A percentile compares a stretch with the other conserved stretches of the same genome.
phyloP scores from a whole-genome alignment of 92 coral and sea anemone species.

The Zoanthus sociatus region DNA sequence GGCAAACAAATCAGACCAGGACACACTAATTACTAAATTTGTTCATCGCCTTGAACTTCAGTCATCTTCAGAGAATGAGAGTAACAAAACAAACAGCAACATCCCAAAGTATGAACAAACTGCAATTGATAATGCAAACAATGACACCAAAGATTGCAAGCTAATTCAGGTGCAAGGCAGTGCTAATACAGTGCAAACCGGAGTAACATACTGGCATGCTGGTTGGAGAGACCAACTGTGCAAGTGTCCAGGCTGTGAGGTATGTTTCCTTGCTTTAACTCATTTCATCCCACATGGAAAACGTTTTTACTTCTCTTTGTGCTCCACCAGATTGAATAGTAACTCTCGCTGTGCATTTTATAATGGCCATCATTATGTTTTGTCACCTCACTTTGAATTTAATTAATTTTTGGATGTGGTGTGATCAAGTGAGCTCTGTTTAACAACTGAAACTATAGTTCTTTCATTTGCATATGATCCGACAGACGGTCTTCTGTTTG shows the following conservation, averaged over 20 bases:
- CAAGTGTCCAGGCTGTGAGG: slow-evolving; percentile 81
- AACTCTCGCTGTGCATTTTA: too few relatives aligned
- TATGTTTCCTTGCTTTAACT: slow-evolving; percentile 3
- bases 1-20: background rate
- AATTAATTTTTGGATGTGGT: too few relatives aligned
- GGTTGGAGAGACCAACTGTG: slow-evolving; percentile 95
- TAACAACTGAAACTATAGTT: too few relatives aligned
- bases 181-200: slow-evolving; percentile 40
- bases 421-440: too few relatives aligned
- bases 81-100: background rate
- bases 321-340: too few relatives aligned
- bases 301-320: too few relatives aligned
- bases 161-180: slow-evolving; percentile 73
- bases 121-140: slow-evolving; percentile 12
- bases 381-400: too few relatives aligned
- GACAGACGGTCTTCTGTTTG: too few relatives aligned
- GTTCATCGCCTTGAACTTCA: background rate
- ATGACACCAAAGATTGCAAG: slow-evolving; percentile 62
- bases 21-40: background rate
- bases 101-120: slow-evolving; percentile 5
- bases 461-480: too few relatives aligned
- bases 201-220: slow-evolving; percentile 82
- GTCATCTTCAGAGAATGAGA: background rate
- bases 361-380: too few relatives aligned
- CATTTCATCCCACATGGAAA: too few relatives aligned